Base-by-base conservation (phyloP, 1,140 invertebrate genomes). In the Bacillus rossius region DNA sequence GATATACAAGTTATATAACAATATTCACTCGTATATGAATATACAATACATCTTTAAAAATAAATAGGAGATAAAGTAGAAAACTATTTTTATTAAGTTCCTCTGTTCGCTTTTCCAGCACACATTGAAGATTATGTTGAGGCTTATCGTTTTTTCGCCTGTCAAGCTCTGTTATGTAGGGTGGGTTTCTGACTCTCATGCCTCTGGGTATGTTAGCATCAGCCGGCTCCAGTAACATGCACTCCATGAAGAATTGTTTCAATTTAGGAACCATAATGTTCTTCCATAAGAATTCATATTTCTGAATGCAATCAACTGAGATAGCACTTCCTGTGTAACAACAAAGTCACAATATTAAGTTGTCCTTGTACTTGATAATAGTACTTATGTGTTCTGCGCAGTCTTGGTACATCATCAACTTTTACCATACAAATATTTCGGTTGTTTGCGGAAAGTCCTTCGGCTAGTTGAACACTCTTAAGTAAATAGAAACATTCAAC, bases 401-500 rank as follows among this genome's bases (percentile, higher is more conserved):
- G 34, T 40, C 13, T 53, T 34, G 37, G 5, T 22, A 29, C 20
- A 14, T 34, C 20, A 40, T 29, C 8, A 19, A 8, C 51, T 25
- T 7, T 7, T 40, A 14, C 7, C 2, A 34, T 53, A 3, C 8
- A 53, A n/a, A 8, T 22, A 3, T 26, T 29, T 13, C 37, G 29
- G 10, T 10, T 22, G 40, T 13, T 16, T 2, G 1, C 34, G 2
- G 3, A 14, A 23, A 53, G 13, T 13, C 25, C 51, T 25, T 45
- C 4, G 5, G 5, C 4, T 13, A 25, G 43, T 45, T 5, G 23
- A 7, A 5, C 23, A 5, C n/a, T 3, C 43, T 45, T 25, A 7
- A 45, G 10, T 5, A n/a, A 45, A 19, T 7, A 25, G 5, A 45
- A 13, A 54, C 66, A 68, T 53, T 69, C 68, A 8, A 68, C 56